These are phyloP conservation scores for Acanthoscelides obtectus DNA, from an alignment of 2,888 invertebrate genomes.

Conservation along the genomic window DNA sequence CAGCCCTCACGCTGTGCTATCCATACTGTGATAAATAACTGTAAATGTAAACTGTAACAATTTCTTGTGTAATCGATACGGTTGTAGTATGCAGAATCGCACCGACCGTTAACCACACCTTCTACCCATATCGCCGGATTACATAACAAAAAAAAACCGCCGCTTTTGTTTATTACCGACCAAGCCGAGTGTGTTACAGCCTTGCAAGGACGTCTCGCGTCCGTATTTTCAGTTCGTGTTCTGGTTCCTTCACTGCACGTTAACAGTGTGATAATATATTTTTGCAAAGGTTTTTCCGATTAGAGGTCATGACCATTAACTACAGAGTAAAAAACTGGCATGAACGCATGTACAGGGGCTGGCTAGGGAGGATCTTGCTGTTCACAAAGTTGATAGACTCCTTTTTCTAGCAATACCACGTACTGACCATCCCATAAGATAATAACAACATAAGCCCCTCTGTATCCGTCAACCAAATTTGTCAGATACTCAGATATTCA, in stretches of 20 bases:
- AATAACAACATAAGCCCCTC: too few relatives aligned
- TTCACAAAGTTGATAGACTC: too few relatives aligned
- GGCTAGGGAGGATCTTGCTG: too few relatives aligned
- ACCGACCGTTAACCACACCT: neutral
- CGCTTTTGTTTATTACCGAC: slow-evolving; percentile 2
- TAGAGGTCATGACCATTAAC: too few relatives aligned
- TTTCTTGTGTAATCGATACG: neutral
- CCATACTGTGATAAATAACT: neutral
- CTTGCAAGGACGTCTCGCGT: slow-evolving; percentile 9
- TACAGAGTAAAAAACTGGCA: too few relatives aligned
- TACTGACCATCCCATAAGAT: too few relatives aligned
- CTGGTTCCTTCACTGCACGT: neutral
- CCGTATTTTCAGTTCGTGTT: neutral
- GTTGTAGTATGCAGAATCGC: neutral
- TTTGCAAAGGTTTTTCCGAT: too few relatives aligned
- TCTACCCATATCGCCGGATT: neutral
- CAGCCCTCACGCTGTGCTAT: too few relatives aligned
- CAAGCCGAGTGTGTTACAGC: slow-evolving; percentile 1
- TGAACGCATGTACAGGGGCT: too few relatives aligned
- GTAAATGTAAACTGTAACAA: neutral
- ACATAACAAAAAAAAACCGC: neutral
- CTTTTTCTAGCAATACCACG: too few relatives aligned
- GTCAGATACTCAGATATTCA: too few relatives aligned
- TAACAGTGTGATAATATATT: neutral
- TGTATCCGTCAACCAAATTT: too few relatives aligned